A percentile compares a stretch with the other conserved stretches of the same genome.
phyloP scores from a whole-genome alignment of 1,140 invertebrate species.

The Coenobita brevimanus region DNA sequence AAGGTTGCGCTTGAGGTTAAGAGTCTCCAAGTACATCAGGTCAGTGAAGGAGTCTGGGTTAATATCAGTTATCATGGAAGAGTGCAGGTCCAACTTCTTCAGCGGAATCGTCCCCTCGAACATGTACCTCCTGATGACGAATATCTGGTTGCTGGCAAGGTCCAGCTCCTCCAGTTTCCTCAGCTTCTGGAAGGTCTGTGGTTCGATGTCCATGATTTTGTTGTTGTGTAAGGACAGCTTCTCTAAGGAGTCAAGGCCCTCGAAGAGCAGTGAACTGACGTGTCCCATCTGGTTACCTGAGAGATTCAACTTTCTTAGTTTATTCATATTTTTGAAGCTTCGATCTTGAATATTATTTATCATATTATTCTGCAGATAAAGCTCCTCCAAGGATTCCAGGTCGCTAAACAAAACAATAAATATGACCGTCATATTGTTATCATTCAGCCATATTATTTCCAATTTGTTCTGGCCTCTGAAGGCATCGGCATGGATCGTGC shows the following conservation, averaged over 20 bases:
- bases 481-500: slow-evolving; percentile 84
- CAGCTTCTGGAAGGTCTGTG: slow-evolving; percentile 71
- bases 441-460: slow-evolving; percentile 89
- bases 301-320: slow-evolving; percentile 58
- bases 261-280: slow-evolving; percentile 66
- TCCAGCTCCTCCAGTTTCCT: slow-evolving; percentile 77
- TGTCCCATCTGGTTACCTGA: slow-evolving; percentile 67
- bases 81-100: slow-evolving; percentile 77
- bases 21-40: slow-evolving; percentile 80
- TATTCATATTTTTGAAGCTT: slow-evolving; percentile 59
- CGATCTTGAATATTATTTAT: slow-evolving; percentile 63
- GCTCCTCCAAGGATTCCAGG: slow-evolving; percentile 53
- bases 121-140: slow-evolving; percentile 73
- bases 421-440: slow-evolving; percentile 79
- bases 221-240: slow-evolving; percentile 74
- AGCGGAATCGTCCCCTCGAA: slow-evolving; percentile 79
- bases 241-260: slow-evolving; percentile 57
- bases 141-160: slow-evolving; percentile 77
- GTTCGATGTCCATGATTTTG: slow-evolving; percentile 77
- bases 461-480: slow-evolving; percentile 85
- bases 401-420: slow-evolving; percentile 59
- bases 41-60: slow-evolving; percentile 80
- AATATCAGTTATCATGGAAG: slow-evolving; percentile 79
- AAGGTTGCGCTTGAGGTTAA: slow-evolving; percentile 84
- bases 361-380: slow-evolving; percentile 68